Evolutionary conservation across 2,113 vertebrate species (phyloP), one percentile per base, ranked within the genome.

Genomic region (Ia io): DNA sequence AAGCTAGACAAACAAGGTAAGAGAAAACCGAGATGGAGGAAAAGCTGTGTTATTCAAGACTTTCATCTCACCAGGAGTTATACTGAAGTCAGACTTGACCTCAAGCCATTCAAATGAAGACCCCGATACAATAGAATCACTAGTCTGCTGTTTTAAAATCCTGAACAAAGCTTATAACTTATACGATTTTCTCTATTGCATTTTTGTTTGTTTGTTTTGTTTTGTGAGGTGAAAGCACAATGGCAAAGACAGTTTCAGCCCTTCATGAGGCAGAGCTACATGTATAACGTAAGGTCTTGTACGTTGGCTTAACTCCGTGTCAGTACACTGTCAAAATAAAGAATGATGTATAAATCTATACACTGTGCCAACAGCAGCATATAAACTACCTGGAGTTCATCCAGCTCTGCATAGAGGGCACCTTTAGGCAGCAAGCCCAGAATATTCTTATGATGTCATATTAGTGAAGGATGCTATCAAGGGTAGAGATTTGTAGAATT

Each of bases 261-360:
- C 10, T n/a, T 96, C 89, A 35, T 14, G 14, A 30, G 82, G 4
- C 59, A 94, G 32, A 92, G 1, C 25, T 37, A 35, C 40, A 44
- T 5, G n/a, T 71, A 20, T 14, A 16, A 4, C 1, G 14, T 59
- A 91, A 59, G 14, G 71, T 73, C 63, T 95, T 95, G 1, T 74
- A 14, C 0, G 0, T 63, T 92, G 82, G 65, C 67, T 93, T 32
- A 22, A 78, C n/a, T 84, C 59, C 67, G 63, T 77, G 25, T 84
- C 61, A 88, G 42, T n/a, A 73, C 49, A 70, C 80, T 88, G 87
- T 96, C 93, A 97, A 95, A 95, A 87, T 67, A 91, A 94, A 59
- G 56, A n/a, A 93, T 53, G 44, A 96, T 78, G 6, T 63, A 89
- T 25, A 84, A 86, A 93, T 61, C 89, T 49, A 20, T 80, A 56